Conservation (phyloP, 2,113 vertebrate genomes). For the Aramus guarauna region DNA sequence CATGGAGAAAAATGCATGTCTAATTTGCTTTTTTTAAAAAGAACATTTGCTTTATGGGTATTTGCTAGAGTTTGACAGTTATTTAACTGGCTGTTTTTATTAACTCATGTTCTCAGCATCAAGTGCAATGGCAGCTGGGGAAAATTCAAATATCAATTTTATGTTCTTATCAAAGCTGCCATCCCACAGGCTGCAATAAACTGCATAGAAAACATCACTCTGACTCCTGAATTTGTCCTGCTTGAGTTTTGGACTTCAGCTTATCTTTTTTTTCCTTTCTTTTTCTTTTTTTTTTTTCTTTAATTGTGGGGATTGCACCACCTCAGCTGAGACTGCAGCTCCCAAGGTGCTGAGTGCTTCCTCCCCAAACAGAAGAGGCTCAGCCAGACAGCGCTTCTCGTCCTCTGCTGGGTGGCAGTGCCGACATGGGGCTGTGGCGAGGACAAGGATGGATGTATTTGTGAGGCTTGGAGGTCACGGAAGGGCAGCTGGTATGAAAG, state of each 20-base stretch:
- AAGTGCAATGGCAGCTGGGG: slow-evolving; percentile 62
- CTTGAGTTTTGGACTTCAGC: not conserved
- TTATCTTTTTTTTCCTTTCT: not conserved
- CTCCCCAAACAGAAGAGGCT: not conserved
- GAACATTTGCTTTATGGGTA: slow-evolving; percentile 55
- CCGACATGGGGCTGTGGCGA: accelerated
- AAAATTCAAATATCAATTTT: slow-evolving; percentile 63
- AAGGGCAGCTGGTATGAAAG: not conserved
- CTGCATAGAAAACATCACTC: not conserved
- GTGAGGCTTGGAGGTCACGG: not conserved
- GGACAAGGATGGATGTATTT: accelerated
- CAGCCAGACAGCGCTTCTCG: accelerated
- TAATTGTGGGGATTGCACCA: not conserved
- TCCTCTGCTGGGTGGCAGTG: not conserved
- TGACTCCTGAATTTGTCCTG: not conserved
- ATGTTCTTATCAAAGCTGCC: slow-evolving; percentile 32
- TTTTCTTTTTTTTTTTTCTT: not conserved
- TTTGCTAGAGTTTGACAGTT: slow-evolving; percentile 72
- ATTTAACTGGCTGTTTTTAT: slow-evolving; percentile 75
- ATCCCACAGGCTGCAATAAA: slow-evolving; percentile 27
- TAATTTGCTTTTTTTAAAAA: slow-evolving; percentile 60
- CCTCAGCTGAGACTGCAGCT: not conserved
- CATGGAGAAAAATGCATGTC: slow-evolving; percentile 56
- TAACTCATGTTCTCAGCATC: slow-evolving; percentile 57
- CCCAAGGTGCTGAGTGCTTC: accelerated